Evolutionary conservation across 2,113 vertebrate genomes (phyloP), one percentile per base, ranked within the genome.

Genomic region (Arenaria interpres): DNA sequence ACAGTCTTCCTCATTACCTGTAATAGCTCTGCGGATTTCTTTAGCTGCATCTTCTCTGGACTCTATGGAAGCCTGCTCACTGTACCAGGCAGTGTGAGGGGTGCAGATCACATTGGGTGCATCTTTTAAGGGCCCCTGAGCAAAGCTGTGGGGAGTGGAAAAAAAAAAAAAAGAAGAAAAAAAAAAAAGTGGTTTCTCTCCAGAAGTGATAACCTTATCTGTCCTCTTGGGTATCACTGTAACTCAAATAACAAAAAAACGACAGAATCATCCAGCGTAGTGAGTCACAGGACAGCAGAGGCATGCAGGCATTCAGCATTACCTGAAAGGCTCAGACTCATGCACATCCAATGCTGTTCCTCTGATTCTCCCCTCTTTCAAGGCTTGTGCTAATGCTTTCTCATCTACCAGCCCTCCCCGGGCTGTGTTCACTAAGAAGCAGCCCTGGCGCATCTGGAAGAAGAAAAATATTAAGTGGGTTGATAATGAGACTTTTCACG

Each of bases 71-170:
- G 99, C 99, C 97, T 99, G 99, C 95, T 99, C 99, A 72, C 99
- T 99, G 97, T 99, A 99, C 99, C 99, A 99, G 73, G 99, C 99
- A 80, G 99, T 99, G 97, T 99, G 99, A 51, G 99, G 99, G 89
- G 98, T 99, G 96, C 99, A 99, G 97, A 99, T 99, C 94, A 99
- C 96, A 89, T 99, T 99, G 27, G 99, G 99, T 67, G 98, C 99
- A 85, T 99, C 99, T 97, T 99, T 99, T 95, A 99, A 98, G 2
- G 99, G 98, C 15, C 99, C 99, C 96, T 98, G 98, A 96, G 98
- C 98, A 96, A 99, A 99, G 97, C 99, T 99, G 95, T 22, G 46
- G 45, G 24, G 21, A 45, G 20, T 28, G 10, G 28, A 1, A 37
- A 28, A 41, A 33, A 37, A 60, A 11, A 8, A 32, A 21, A 50